These are phyloP conservation scores for Hepsetus odoe DNA, from an alignment of 2,113 vertebrate genomes.

Conservation along the genomic window DNA sequence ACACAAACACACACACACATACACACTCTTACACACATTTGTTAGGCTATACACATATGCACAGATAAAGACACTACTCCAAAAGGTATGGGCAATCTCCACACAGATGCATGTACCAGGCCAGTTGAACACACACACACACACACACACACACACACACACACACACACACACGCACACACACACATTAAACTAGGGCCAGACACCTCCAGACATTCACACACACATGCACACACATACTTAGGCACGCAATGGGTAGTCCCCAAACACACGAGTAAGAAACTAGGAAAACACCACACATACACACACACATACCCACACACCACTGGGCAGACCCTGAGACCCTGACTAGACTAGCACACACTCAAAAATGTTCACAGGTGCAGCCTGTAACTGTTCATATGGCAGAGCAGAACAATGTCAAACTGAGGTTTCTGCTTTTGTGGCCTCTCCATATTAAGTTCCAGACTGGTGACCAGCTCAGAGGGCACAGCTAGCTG, in stretches of 20 bases:
- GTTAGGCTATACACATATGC: slow-evolving; percentile 5
- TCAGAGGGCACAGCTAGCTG: slow-evolving; percentile 14
- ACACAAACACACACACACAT: neutral
- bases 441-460: slow-evolving; percentile 31
- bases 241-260: neutral
- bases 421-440: slow-evolving; percentile 21
- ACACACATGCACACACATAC: neutral
- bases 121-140: neutral
- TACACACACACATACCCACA: neutral
- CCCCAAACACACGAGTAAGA: neutral
- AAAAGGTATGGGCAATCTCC: too few relatives aligned
- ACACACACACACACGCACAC: neutral
- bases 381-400: slow-evolving; percentile 35
- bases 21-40: neutral
- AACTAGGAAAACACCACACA: slow-evolving; percentile 18
- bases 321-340: neutral
- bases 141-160: neutral
- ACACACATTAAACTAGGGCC: neutral
- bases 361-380: slow-evolving; percentile 29
- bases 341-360: slow-evolving; percentile 19
- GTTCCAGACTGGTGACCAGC: slow-evolving; percentile 26
- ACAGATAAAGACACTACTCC: too few relatives aligned
- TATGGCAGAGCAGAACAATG: neutral
- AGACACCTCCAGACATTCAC: slow-evolving; percentile 11
- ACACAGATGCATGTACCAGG: neutral